Percentiles rank a stretch among this genome's conserved stretches.
Conservation (phyloP, 2,888 invertebrate species). For the Campopleginae sp. region DNA sequence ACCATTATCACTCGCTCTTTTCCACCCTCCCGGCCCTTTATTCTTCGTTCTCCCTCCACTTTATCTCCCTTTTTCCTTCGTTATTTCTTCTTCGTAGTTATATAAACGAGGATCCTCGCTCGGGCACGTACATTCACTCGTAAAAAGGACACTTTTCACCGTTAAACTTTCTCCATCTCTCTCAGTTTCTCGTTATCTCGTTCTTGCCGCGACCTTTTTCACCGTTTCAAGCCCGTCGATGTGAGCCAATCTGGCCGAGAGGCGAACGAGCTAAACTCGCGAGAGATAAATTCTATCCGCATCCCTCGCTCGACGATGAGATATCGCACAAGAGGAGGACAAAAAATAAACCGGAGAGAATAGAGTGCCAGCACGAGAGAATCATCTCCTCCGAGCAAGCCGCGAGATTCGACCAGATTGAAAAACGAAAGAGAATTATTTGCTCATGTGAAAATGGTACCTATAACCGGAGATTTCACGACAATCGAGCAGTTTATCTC, state of each 20-base stretch:
- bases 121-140: slow-evolving; percentile 48
- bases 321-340: slow-evolving; percentile 23
- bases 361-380: slow-evolving; percentile 53
- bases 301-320: slow-evolving; percentile 35
- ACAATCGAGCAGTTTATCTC: slow-evolving; percentile 70
- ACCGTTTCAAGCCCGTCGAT: slow-evolving; percentile 49
- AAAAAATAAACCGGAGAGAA: slow-evolving; percentile 25
- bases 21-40: neutral
- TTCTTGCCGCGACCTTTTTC: slow-evolving; percentile 51
- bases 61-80: slow-evolving; percentile 41
- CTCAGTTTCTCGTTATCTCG: slow-evolving; percentile 19
- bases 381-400: slow-evolving; percentile 32
- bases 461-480: slow-evolving; percentile 64
- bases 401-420: slow-evolving; percentile 26
- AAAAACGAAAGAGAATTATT: slow-evolving; percentile 10
- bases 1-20: slow-evolving; percentile 53
- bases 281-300: slow-evolving; percentile 56
- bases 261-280: slow-evolving; percentile 49
- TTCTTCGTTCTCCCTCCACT: neutral
- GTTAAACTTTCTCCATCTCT: slow-evolving; percentile 38
- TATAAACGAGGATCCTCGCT: slow-evolving; percentile 48
- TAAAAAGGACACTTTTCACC: slow-evolving; percentile 66
- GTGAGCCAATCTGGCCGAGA: slow-evolving; percentile 52
- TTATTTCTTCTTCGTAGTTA: slow-evolving; percentile 39
- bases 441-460: slow-evolving; percentile 31